Conservation (phyloP, 2,113 vertebrate genomes). For the Platichthys stellatus region DNA sequence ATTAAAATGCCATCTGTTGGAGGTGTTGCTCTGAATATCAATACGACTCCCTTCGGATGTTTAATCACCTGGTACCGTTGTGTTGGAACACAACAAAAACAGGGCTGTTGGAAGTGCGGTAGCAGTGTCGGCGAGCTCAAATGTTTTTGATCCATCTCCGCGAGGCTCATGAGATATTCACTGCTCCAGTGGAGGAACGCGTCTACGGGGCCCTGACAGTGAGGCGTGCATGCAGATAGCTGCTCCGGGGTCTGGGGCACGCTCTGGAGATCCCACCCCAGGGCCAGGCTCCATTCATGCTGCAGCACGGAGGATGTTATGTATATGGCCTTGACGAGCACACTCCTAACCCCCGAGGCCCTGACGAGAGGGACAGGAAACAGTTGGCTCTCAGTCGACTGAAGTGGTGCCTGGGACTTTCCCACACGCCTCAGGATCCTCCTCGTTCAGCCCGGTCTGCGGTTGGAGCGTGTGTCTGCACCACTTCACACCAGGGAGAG, state of each 20-base stretch:
- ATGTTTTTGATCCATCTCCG: slow-evolving; percentile 74
- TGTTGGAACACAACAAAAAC: slow-evolving; percentile 75
- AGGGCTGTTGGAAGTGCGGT: slow-evolving; percentile 62
- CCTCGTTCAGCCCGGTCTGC: slow-evolving; percentile 63
- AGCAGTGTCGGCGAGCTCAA: slow-evolving; percentile 56
- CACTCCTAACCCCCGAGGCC: slow-evolving; percentile 55
- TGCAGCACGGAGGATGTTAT: slow-evolving; percentile 58
- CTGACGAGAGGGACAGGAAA: slow-evolving; percentile 73
- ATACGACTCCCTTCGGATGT: slow-evolving; percentile 75
- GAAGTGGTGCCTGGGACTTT: slow-evolving; percentile 73
- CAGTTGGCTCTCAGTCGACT: slow-evolving; percentile 67
- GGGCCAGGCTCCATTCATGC: slow-evolving; percentile 55
- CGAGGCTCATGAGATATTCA: slow-evolving; percentile 64
- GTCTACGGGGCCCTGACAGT: slow-evolving; percentile 36
- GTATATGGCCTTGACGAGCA: slow-evolving; percentile 64
- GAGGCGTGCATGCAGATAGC: slow-evolving; percentile 54
- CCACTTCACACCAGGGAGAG: slow-evolving; percentile 66
- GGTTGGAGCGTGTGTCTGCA: slow-evolving; percentile 74
- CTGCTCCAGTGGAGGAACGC: slow-evolving; percentile 44
- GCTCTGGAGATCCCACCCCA: slow-evolving; percentile 62
- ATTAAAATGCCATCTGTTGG: slow-evolving; percentile 81
- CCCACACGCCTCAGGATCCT: slow-evolving; percentile 68
- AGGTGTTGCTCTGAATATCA: slow-evolving; percentile 75
- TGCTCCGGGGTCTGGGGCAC: slow-evolving; percentile 32
- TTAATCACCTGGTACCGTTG: slow-evolving; percentile 80